phyloP scores from a whole-genome alignment of 2,888 invertebrate genomes.

The Napeogenes inachia region DNA sequence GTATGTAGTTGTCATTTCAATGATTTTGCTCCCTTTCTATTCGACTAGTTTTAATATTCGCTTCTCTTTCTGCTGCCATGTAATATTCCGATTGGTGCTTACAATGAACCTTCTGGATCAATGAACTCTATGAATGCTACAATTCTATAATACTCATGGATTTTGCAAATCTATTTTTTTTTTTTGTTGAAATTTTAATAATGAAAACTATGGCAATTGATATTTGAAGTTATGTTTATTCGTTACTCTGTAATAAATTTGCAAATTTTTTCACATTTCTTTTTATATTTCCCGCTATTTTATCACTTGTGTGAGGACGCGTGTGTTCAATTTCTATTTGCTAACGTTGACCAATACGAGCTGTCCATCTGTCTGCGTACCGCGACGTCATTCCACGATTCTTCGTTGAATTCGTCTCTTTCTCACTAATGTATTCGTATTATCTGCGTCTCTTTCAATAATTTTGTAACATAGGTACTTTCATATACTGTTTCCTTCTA shows the following conservation, averaged over 20 bases:
- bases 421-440: conserved; percentile 43
- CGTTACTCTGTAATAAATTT: neutral
- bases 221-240: neutral
- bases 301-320: conserved; percentile 38
- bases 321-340: conserved; percentile 74
- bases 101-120: conserved; percentile 29
- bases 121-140: conserved; percentile 14
- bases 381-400: conserved; percentile 49
- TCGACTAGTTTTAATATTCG: conserved; percentile 33
- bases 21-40: conserved; percentile 36
- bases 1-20: neutral
- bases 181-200: neutral
- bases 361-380: conserved; percentile 83
- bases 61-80: conserved; percentile 59
- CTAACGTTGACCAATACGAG: conserved; percentile 74
- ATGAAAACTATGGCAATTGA: neutral
- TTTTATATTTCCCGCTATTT: conserved; percentile 33
- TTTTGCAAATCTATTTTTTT: neutral
- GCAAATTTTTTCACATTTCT: neutral
- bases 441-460: conserved; percentile 52
- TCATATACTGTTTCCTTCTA: conserved; percentile 44
- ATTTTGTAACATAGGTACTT: conserved; percentile 43
- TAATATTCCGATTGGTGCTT: conserved; percentile 55
- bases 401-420: conserved; percentile 40
- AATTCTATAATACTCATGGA: neutral